Evolutionary conservation across 1,140 invertebrate species (phyloP), one percentile per base, ranked within the genome.

Genomic region (Metopolophium dirhodum): DNA sequence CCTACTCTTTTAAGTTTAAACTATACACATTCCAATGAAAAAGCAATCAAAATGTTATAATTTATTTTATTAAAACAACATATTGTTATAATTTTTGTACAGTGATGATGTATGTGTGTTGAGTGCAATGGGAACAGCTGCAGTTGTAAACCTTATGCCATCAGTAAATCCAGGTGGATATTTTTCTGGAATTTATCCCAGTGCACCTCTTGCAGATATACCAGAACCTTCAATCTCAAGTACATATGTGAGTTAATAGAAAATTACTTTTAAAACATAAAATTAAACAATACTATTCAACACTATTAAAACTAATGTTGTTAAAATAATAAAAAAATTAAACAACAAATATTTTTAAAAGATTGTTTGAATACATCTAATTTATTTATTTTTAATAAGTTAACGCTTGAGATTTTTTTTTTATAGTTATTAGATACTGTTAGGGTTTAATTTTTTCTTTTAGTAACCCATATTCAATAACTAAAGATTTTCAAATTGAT

Each of bases 91-190:
- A 83, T 51, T 45, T 23, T 61, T 90, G 95, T 96, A 26, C 95
- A 98, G 98, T 94, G 99, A 99, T 95, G 99, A 99, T 94, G 97
- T 99, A 0, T 99, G 98, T 95, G 97, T 99, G 1, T 95, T 99
- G 77, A 99, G 98, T 94, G 98, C 98, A 0, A 97, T 96, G 49
- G 99, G 99, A 1, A 99, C 99, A 0, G 99, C 99, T 7, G 99
- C 98, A 0, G 96, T 94, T 61, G 93, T 94, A 68, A 94, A 88
- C 20, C 49, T 93, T 85, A 85, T 93, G 26, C 49, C 91, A 54
- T 86, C 91, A 22, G 35, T 54, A 45, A 93, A 93, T 86, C 82
- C 91, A 0, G 30, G 35, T 57, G 82, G 57, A 37, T 86, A 94
- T 83, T 83, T 68, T 93, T n/a, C 93, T 68, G 37, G 83, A 51